Percentiles rank a stretch among this genome's conserved stretches.
Conservation (phyloP, 1,140 invertebrate genomes). For the Bactericera cockerelli region DNA sequence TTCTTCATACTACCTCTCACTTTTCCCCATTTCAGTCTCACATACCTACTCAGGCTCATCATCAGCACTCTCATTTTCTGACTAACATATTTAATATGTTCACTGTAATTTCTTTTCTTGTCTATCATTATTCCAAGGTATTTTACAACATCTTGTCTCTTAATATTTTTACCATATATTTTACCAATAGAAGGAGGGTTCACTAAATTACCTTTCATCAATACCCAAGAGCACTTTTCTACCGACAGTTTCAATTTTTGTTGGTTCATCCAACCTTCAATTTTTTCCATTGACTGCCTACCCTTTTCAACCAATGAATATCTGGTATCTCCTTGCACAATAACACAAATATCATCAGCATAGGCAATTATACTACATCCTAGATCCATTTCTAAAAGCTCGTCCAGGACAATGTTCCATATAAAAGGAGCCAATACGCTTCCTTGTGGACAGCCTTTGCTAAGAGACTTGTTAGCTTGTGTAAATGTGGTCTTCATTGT, state of each 20-base stretch:
- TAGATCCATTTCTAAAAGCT: not conserved
- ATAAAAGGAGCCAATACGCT: not conserved
- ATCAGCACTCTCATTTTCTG: not conserved
- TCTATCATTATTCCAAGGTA: constrained; percentile 1
- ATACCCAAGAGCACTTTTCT: not conserved
- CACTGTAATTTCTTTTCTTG: not conserved
- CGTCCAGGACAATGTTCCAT: constrained; percentile 4
- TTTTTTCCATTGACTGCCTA: not conserved
- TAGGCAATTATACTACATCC: not conserved
- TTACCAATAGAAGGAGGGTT: not conserved
- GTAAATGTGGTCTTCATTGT: not conserved
- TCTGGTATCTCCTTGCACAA: not conserved
- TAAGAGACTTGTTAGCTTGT: not conserved
- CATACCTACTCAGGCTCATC: not conserved
- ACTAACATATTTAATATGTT: constrained; percentile 1
- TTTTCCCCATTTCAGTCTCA: not conserved
- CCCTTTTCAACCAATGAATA: not conserved
- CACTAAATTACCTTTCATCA: not conserved
- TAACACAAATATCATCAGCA: constrained; percentile 6
- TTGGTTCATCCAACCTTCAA: not conserved
- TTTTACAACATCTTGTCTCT: not conserved
- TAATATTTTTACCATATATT: not conserved
- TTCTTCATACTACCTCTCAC: not conserved
- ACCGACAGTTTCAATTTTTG: constrained; percentile 1
- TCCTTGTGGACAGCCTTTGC: constrained; percentile 4